Evolutionary conservation across 2,888 invertebrate species (phyloP).

Genomic region (Anoncus sp.): DNA sequence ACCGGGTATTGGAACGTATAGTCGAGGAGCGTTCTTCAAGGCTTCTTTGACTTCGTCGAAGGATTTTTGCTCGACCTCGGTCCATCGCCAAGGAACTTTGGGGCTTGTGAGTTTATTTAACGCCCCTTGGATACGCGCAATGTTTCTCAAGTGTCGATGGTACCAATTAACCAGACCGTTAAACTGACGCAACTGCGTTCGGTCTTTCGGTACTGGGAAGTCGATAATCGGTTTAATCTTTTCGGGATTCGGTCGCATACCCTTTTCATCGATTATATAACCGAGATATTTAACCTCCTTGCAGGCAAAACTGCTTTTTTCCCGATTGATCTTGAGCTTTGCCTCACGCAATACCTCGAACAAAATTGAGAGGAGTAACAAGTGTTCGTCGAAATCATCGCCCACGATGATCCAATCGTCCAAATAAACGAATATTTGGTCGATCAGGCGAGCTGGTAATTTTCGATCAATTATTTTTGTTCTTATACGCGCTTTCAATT

Average conservation of each 20-base stretch:
- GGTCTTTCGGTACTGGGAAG: conserved; percentile 46
- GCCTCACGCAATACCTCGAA: conserved; percentile 54
- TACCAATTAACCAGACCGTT: conserved; percentile 55
- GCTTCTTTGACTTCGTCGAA: conserved; percentile 47
- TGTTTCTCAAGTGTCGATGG: conserved; percentile 40
- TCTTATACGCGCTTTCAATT: no score
- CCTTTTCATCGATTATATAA: conserved; percentile 54
- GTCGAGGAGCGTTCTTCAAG: conserved; percentile 35
- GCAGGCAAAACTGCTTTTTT: conserved; percentile 60
- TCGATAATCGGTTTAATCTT: conserved; percentile 54
- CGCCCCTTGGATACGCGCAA: conserved; percentile 49
- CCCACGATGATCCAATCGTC: no score
- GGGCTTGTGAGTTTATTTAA: conserved; percentile 54
- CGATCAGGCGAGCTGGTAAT: no score
- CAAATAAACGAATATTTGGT: no score
- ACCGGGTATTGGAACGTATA: conserved; percentile 52
- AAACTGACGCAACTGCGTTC: conserved; percentile 50
- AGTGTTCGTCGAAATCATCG: no score
- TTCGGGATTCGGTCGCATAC: conserved; percentile 57
- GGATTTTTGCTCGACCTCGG: conserved; percentile 52
- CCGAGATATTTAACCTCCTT: conserved; percentile 56
- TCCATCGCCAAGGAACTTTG: conserved; percentile 52
- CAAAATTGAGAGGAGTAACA: no score
- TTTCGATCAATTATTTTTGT: no score
- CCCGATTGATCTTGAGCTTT: conserved; percentile 49